Evolutionary conservation across 2,888 invertebrate genomes (phyloP), one percentile per base, ranked within the genome.

Genomic region (Hipparchia semele): DNA sequence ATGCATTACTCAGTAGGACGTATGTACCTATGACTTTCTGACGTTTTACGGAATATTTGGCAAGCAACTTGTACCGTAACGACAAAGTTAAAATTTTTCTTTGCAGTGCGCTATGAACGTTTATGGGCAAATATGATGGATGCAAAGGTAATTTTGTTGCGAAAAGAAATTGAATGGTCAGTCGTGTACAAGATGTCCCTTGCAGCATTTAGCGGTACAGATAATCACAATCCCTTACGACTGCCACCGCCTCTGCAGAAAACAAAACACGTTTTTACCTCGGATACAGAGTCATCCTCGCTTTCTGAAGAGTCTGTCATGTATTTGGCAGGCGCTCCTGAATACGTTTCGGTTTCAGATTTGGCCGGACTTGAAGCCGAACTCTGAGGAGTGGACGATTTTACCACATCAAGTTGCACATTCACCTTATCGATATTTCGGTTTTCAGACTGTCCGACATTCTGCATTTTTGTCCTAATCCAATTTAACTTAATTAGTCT

Each of bases 201-300:
- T 94, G 90, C 94, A 95, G 92, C 94, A 95, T 95, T 95, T 90
- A 95, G 94, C 93, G 92, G 91, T 94, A 91, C 92, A 90, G 93
- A 92, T 92, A 92, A 91, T 93, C 93, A 92, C 90, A 94, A 91
- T 91, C 90, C 88, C 90, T 87, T 84, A 87, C 87, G 93, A 87
- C 88, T 93, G 92, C 92, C 92, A 91, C 91, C 92, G 92, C 93
- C 93, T 93, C 90, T 88, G 80, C 86, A 86, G 87, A 92, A 94
- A 93, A 94, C 93, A 93, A 93, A 93, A 94, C 93, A 93, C 93
- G 92, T 93, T 94, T 68, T 96, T 96, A 98, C 98, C 98, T 98
- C 98, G 87, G 98, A 98, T 91, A 98, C 98, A 94, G 98, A 98
- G 92, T 98, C 98, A 94, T 98, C 98, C 93, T 98, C 98, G 92